Base-by-base conservation (phyloP, 2,113 vertebrate genomes). In the Stigmatopora nigra region DNA sequence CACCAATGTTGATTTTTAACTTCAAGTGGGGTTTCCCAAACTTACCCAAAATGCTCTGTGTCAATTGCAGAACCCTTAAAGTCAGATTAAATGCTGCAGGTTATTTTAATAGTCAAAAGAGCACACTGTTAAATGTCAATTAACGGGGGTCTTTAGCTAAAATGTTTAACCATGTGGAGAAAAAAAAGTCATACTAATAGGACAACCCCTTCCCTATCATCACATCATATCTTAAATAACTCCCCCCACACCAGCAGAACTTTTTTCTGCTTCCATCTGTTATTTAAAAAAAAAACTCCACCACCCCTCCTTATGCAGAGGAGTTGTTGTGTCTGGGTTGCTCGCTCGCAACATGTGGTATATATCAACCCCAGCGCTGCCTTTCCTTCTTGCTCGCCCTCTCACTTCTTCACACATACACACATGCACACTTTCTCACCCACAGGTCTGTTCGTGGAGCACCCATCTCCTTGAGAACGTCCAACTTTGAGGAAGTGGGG, bases 291-390 rank as follows among this genome's bases (percentile, higher is more conserved):
- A 31, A 31, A 31, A 31, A 31, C n/a, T 31, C 20, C 44, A 70
- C 65, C 71, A 78, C 79, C 76, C 75, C 81, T 80, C 77, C 77
- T 46, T 63, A 58, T 56, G 71, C 72, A 31, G 67, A 81, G 75
- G 70, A 78, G 68, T 82, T 85, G 84, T 88, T 88, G 87, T 88
- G 87, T 88, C 87, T 88, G 81, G 77, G 57, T 47, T 63, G 71
- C 16, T 4, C 73, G 71, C 16, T 4, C 73, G 69, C 70, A 82
- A 85, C 84, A 87, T 83, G 76, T 83, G 82, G 79, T 80, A 82
- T 74, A 76, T 78, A 84, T 86, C 82, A 86, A 78, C 72, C 65
- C 61, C 36, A 48, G 72, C 62, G 41, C 70, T 61, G 59, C 52
- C 64, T 61, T 58, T 63, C 63, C 19, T 51, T 61, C 72, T 65